phyloP scores from a whole-genome alignment of 92 coral and sea anemone genomes.

The Parazoanthus atlanticus region DNA sequence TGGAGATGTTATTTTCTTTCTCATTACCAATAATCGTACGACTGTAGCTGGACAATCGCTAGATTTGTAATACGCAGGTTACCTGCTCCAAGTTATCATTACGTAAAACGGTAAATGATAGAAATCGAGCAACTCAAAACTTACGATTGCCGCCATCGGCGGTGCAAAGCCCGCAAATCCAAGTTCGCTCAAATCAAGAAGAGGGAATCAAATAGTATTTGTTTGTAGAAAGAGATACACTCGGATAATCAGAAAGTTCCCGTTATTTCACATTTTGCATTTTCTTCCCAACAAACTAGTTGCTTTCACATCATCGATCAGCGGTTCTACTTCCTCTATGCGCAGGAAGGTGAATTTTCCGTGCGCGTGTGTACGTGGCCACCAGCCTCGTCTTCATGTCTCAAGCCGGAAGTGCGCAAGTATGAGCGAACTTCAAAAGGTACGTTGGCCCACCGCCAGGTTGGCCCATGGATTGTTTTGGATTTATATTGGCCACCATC shows the following conservation, averaged over 20 bases:
- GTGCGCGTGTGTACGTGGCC: conserved; percentile 47
- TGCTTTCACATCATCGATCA: conserved; percentile 1
- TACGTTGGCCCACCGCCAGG: too few species aligned
- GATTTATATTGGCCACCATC: background rate
- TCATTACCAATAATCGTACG: too few species aligned
- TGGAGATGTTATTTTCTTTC: background rate
- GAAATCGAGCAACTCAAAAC: background rate
- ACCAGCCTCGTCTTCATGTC: conserved; percentile 23
- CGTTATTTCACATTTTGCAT: conserved; percentile 17
- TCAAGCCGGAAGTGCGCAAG: background rate
- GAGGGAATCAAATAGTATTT: background rate
- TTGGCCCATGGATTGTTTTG: too few species aligned
- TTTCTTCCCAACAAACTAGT: background rate
- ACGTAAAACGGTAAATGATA: conserved; percentile 19
- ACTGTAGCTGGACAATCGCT: background rate
- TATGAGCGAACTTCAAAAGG: too few species aligned
- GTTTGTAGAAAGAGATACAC: background rate
- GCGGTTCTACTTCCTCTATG: conserved; percentile 40
- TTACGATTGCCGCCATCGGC: conserved; percentile 40
- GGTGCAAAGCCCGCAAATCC: background rate
- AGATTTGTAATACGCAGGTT: background rate
- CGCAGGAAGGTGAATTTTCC: conserved; percentile 8
- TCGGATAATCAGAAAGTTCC: background rate
- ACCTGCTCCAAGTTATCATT: conserved; percentile 15
- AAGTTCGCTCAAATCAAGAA: background rate